A percentile compares a stretch with the other conserved stretches of the same genome.
These are phyloP conservation scores for Amblyornis subalaris DNA, from an alignment of 2,113 vertebrate genomes.

Conservation along the genomic window DNA sequence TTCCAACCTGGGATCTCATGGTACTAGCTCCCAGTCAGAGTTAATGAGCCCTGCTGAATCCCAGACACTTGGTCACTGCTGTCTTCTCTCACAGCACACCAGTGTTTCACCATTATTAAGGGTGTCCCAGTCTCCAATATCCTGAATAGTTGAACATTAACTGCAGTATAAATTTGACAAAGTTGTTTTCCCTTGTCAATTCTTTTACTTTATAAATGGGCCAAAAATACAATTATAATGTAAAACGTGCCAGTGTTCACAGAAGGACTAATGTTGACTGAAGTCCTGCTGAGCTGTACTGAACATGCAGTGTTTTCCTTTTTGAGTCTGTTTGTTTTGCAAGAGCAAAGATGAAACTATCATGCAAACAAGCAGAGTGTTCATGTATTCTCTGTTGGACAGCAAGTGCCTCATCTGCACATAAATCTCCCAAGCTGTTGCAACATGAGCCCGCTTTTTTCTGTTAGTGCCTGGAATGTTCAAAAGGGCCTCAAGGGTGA, in stretches of 20 bases:
- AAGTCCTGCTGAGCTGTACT: background rate
- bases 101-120: background rate
- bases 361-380: constrained; percentile 10
- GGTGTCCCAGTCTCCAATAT: background rate
- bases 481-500: constrained; percentile 36
- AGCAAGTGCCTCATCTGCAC: constrained; percentile 14
- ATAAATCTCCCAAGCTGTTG: constrained; percentile 33
- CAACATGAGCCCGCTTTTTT: constrained; percentile 36
- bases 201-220: background rate
- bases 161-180: background rate
- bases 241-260: background rate
- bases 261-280: background rate
- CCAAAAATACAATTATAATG: background rate
- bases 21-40: background rate
- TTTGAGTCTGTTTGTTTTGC: background rate
- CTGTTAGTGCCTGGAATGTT: constrained; percentile 15
- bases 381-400: constrained; percentile 30
- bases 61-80: background rate
- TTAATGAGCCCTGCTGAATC: background rate
- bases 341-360: constrained; percentile 12
- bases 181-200: background rate
- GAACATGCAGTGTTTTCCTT: background rate
- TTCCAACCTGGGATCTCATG: background rate
- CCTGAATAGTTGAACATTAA: background rate
- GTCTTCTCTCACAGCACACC: background rate